These are phyloP conservation scores for Sakesphorus luctuosus DNA, from an alignment of 2,113 vertebrate species.

Conservation along the genomic window DNA sequence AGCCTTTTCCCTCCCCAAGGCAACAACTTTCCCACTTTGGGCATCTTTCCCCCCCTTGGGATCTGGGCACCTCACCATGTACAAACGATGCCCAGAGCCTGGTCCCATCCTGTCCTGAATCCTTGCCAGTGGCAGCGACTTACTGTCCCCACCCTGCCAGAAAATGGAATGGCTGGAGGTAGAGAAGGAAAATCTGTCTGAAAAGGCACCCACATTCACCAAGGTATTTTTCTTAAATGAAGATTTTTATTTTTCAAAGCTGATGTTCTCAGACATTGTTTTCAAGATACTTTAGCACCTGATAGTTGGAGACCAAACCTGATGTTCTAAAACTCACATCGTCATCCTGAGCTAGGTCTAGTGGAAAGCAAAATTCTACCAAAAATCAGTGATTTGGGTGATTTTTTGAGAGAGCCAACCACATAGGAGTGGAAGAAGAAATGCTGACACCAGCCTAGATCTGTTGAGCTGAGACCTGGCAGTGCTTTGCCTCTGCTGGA, in stretches of 20 bases:
- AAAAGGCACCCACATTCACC: not conserved
- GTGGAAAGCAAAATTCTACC: not conserved
- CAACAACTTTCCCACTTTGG: constrained; percentile 70
- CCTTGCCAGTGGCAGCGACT: too few relatives aligned
- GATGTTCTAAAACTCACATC: not conserved
- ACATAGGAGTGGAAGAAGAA: not conserved
- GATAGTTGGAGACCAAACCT: not conserved
- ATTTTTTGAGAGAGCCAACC: not conserved
- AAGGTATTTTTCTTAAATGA: not conserved
- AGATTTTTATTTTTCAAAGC: not conserved
- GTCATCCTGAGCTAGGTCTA: not conserved
- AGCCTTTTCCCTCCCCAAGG: constrained; percentile 76
- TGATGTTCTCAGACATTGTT: not conserved
- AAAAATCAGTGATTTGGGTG: not conserved
- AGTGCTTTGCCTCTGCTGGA: not conserved
- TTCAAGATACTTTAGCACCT: not conserved
- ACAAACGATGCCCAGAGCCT: not conserved
- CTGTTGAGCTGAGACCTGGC: not conserved
- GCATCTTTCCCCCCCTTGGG: not conserved
- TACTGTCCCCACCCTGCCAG: not conserved
- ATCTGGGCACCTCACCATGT: not conserved
- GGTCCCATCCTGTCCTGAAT: not conserved
- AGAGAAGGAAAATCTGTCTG: not conserved
- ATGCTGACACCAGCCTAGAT: not conserved
- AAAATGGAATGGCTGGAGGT: not conserved